These are phyloP conservation scores for Polylopha cassiicola DNA, from an alignment of 2,888 invertebrate genomes.

Conservation along the genomic window DNA sequence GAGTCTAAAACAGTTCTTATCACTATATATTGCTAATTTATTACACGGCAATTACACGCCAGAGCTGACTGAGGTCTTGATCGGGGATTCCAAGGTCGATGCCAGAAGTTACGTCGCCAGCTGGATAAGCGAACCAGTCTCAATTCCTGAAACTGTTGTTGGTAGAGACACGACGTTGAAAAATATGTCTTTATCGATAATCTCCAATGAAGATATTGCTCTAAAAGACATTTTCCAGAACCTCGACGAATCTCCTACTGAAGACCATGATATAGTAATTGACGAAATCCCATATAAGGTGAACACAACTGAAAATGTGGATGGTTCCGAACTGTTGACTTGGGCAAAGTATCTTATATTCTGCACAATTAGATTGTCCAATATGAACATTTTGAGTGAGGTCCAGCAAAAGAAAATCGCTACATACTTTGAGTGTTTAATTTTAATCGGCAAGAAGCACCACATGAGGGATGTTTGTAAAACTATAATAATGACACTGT, in stretches of 20 bases:
- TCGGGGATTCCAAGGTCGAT: conserved; percentile 66
- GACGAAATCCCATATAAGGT: conserved; percentile 43
- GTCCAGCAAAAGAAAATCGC: conserved; percentile 44
- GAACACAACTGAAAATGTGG: conserved; percentile 34
- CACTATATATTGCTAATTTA: conserved; percentile 70
- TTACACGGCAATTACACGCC: conserved; percentile 78
- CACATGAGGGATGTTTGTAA: conserved; percentile 51
- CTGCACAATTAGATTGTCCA: conserved; percentile 52
- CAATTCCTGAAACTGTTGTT: conserved; percentile 46
- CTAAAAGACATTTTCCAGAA: conserved; percentile 50
- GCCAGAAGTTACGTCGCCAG: conserved; percentile 68
- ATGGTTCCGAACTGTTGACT: conserved; percentile 55
- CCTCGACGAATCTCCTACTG: conserved; percentile 36
- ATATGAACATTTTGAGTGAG: conserved; percentile 44
- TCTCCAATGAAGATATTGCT: conserved; percentile 46
- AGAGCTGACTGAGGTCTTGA: conserved; percentile 65
- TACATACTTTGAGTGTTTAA: conserved; percentile 49
- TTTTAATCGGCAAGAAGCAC: conserved; percentile 46
- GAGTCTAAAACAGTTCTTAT: conserved; percentile 55
- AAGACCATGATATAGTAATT: conserved; percentile 40
- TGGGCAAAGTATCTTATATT: conserved; percentile 67
- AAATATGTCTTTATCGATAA: conserved; percentile 60
- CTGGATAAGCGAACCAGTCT: conserved; percentile 61
- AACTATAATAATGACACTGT: conserved; percentile 46
- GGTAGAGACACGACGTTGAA: conserved; percentile 46